phyloP scores from a whole-genome alignment of 2,888 invertebrate species.

The Cryptocephalus moraei region DNA sequence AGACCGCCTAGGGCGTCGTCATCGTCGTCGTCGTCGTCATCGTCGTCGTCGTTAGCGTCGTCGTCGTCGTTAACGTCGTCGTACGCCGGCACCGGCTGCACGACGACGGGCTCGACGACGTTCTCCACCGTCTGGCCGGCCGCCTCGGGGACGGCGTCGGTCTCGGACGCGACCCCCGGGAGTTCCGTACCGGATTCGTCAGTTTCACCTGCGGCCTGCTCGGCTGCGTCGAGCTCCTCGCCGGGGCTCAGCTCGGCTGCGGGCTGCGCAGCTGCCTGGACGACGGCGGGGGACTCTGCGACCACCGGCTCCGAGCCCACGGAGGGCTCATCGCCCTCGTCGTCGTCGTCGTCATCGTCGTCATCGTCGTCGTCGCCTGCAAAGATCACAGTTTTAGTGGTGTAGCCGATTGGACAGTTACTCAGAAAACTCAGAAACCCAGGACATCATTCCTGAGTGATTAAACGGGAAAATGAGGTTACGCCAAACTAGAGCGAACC shows the following conservation, averaged over 20 bases:
- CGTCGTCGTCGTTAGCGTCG: conserved; percentile 49
- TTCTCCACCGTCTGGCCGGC: conserved; percentile 21
- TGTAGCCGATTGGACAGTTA: no score
- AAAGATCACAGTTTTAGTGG: conserved; percentile 17
- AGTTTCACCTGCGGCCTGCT: conserved; percentile 30
- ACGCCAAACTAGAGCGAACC: no score
- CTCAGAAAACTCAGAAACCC: no score
- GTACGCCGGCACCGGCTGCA: conserved; percentile 33
- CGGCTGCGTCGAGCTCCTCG: conserved; percentile 29
- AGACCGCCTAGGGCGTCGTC: conserved; percentile 33
- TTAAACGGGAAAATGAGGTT: no score
- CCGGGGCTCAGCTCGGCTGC: conserved; percentile 30
- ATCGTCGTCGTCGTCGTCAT: conserved; percentile 50
- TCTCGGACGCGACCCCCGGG: conserved; percentile 32
- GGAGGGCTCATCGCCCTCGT: conserved; percentile 44
- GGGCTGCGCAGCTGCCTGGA: conserved; percentile 20
- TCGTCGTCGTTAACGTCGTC: conserved; percentile 38
- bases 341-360: conserved; percentile 27
- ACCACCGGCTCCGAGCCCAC: conserved; percentile 35
- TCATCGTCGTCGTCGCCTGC: conserved; percentile 45
- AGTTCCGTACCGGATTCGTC: conserved; percentile 19
- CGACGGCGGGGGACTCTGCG: conserved; percentile 15
- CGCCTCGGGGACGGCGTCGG: conserved; percentile 10
- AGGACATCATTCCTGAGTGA: no score
- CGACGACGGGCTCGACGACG: conserved; percentile 29